These are phyloP conservation scores for Mycalesis mineus DNA, from an alignment of 2,888 invertebrate species.

Conservation along the genomic window DNA sequence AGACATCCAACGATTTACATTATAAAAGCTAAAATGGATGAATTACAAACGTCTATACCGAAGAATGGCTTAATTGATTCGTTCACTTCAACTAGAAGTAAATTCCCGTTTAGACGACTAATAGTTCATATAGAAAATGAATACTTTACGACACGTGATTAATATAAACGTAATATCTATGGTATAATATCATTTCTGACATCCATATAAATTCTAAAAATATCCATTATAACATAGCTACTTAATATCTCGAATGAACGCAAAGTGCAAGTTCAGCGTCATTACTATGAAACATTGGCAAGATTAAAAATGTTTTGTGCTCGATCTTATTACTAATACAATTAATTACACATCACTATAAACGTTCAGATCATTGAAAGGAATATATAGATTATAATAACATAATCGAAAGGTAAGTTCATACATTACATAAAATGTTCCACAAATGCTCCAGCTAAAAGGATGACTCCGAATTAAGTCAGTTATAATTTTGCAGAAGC, in stretches of 20 bases:
- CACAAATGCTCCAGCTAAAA: background rate
- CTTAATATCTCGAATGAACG: background rate
- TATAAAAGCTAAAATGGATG: too few species aligned
- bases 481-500: background rate
- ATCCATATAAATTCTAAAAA: background rate
- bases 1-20: too few species aligned
- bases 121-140: too few species aligned
- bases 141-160: too few species aligned
- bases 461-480: background rate
- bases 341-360: background rate
- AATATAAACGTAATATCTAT: too few species aligned
- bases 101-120: too few species aligned
- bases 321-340: background rate
- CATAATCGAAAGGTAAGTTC: slow-evolving; percentile 1
- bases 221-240: background rate
- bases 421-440: background rate
- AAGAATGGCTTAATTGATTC: too few species aligned
- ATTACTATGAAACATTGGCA: background rate
- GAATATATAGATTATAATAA: background rate
- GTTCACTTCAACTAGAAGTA: too few species aligned
- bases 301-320: background rate
- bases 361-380: slow-evolving; percentile 3
- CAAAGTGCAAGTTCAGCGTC: too few species aligned
- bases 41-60: too few species aligned
- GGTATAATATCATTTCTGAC: too few species aligned